Conservation (phyloP, 2,113 vertebrate genomes). For the Narcine bancroftii region DNA sequence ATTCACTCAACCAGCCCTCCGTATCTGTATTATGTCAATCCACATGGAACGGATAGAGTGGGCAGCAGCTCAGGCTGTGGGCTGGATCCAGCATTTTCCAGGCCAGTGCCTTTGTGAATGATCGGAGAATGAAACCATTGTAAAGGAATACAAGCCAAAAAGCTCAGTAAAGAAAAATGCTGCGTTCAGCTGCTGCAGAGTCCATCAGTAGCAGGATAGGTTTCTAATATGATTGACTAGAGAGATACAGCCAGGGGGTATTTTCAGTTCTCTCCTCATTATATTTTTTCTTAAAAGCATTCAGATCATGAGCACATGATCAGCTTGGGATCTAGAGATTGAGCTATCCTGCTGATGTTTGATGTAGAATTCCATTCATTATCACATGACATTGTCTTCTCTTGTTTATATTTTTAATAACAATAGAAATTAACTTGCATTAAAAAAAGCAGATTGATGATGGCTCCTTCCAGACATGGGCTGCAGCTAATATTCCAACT, state of each 20-base stretch:
- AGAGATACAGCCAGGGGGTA: not conserved
- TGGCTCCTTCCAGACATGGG: conserved; percentile 4
- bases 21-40: too few species aligned
- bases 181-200: not conserved
- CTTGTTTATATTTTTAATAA: conserved; percentile 9
- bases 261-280: not conserved
- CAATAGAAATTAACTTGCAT: not conserved
- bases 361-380: not conserved
- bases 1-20: too few species aligned
- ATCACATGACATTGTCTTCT: not conserved
- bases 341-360: not conserved
- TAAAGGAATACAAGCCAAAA: not conserved
- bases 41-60: too few species aligned
- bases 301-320: not conserved
- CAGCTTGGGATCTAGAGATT: not conserved
- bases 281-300: not conserved
- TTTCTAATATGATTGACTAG: not conserved
- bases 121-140: not conserved
- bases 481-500: not conserved
- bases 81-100: too few species aligned
- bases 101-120: too few species aligned
- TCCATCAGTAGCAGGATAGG: not conserved
- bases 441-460: conserved; percentile 15
- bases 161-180: not conserved
- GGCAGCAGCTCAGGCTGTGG: too few species aligned